A percentile compares a stretch with the other conserved stretches of the same genome.
These are phyloP conservation scores for Ophonus ardosiacus DNA, from an alignment of 2,888 invertebrate genomes.

Conservation along the genomic window DNA sequence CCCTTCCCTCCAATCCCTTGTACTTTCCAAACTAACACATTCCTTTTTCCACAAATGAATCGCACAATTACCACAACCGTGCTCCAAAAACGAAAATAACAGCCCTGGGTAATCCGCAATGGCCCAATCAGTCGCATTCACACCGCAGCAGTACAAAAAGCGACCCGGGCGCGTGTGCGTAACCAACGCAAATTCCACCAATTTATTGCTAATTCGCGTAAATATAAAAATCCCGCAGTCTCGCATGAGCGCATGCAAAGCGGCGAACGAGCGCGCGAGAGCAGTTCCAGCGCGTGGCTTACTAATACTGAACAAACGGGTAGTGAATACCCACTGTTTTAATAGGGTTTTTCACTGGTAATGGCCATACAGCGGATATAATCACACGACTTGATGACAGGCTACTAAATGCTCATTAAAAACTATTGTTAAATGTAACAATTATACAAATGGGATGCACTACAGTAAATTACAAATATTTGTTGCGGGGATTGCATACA, in stretches of 20 bases:
- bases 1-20: background rate
- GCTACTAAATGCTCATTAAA: background rate
- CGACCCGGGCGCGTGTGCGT: slow-evolving; percentile 43
- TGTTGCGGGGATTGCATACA: too few relatives aligned
- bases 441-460: background rate
- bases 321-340: background rate
- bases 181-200: slow-evolving; percentile 72
- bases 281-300: slow-evolving; percentile 12
- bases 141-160: slow-evolving; percentile 23
- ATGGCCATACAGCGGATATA: background rate
- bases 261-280: slow-evolving; percentile 1
- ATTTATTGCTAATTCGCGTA: slow-evolving; percentile 75
- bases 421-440: background rate
- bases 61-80: slow-evolving; percentile 11
- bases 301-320: slow-evolving; percentile 1
- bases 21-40: background rate
- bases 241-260: slow-evolving; percentile 29
- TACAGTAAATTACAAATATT: too few relatives aligned
- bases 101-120: slow-evolving; percentile 43
- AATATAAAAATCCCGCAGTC: slow-evolving; percentile 71
- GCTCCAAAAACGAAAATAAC: slow-evolving; percentile 39
- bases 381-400: background rate
- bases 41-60: slow-evolving; percentile 17
- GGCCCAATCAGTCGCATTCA: slow-evolving; percentile 47
- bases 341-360: slow-evolving; percentile 17